Evolutionary conservation across 1,140 invertebrate genomes (phyloP).

Genomic region (Drosophila murphyi): DNA sequence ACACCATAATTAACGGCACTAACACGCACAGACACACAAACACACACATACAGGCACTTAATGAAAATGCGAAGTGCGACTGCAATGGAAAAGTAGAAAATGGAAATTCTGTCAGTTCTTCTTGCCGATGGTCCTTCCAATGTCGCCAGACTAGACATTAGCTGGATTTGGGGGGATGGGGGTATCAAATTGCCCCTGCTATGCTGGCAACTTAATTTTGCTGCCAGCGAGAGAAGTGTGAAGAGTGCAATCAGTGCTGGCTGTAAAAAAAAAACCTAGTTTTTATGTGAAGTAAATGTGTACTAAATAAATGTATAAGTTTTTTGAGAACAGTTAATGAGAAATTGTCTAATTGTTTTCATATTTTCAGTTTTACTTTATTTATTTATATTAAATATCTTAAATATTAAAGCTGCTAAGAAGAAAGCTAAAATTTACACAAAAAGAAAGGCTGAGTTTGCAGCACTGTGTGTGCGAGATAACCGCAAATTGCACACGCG

Average conservation of each 20-base stretch:
- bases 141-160: constrained; percentile 4
- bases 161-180: constrained; percentile 7
- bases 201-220: constrained; percentile 48
- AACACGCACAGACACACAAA: neutral
- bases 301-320: no score
- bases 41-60: constrained; percentile 5
- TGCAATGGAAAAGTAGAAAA: constrained; percentile 1
- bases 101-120: constrained; percentile 5
- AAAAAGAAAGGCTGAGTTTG: no score
- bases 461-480: neutral
- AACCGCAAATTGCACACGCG: constrained; percentile 41
- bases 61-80: constrained; percentile 23
- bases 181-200: constrained; percentile 26
- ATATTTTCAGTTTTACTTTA: no score
- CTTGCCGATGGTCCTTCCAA: constrained; percentile 7
- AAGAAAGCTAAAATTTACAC: no score
- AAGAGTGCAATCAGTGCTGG: no score
- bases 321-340: no score
- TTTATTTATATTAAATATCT: no score
- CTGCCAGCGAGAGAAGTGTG: constrained; percentile 32
- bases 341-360: no score
- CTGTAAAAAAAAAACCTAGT: no score
- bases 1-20: constrained; percentile 25
- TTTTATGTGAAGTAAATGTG: no score
- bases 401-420: no score